Base-by-base conservation (phyloP, 2,797 vertebrate species). In the Ibycter americanus region DNA sequence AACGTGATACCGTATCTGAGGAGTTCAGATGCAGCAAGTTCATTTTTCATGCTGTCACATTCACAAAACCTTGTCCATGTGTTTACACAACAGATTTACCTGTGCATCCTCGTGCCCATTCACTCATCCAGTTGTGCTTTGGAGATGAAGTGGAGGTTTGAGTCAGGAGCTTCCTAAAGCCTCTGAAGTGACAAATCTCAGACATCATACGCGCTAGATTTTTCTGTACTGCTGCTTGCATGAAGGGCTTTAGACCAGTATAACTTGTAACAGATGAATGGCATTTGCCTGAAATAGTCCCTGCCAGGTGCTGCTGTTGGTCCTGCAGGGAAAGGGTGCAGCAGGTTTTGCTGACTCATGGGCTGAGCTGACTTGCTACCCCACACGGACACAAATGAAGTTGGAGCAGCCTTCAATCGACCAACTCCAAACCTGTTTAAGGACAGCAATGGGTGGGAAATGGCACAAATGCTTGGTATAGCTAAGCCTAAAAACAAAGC, bases 1-100 rank as follows among this genome's bases (percentile, higher is more conserved):
- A 68, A 49, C 4, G 6, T 3, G 51, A 76, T 86, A 73, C 20
- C 23, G 0, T 85, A 93, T 86, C 91, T 73, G 78, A 71, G 59
- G 47, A 84, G 71, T 26, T 93, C 96, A 93, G 95, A 84, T 16
- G 21, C 88, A 83, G 93, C 40, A 67, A 49, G 63, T 63, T 42
- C 40, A 82, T 93, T 92, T 87, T 74, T 94, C 88, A 74, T 34
- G 32, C 71, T 92, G 86, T 71, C 90, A 61, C 58, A 58, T 36
- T 42, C 66, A 59, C 32, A 62, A 71, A 92, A 55, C 74, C 40
- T 46, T 52, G 26, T 13, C 42, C 62, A 23, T 32, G 42, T 81
- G 40, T 81, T 87, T 88, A 73, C n/a, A 20, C 63, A 63, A 63
- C 72, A 71, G 63, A 83, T 86, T n/a, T 65, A 55, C 63, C 74